A percentile compares a stretch with the other conserved stretches of the same genome.
phyloP scores from a whole-genome alignment of 2,888 invertebrate genomes.

The Phortica okadai region DNA sequence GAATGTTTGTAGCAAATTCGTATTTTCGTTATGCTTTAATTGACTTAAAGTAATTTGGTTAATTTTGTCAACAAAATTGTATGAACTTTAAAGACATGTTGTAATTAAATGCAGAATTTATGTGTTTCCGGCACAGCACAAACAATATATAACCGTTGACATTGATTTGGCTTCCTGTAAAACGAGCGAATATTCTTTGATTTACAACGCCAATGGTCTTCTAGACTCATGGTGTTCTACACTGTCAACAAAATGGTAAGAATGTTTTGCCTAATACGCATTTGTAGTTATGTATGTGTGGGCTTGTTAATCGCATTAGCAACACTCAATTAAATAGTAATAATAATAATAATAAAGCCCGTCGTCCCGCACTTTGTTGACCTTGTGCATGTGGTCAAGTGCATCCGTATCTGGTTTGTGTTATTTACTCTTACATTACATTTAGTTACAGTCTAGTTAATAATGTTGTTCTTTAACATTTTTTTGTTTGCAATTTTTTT shows the following conservation, averaged over 20 bases:
- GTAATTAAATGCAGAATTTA: neutral
- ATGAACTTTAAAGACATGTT: neutral
- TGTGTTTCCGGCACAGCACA: slow-evolving; percentile 45
- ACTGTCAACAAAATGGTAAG: no score
- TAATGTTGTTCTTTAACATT: neutral
- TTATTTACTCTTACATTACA: neutral
- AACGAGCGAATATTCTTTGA: slow-evolving; percentile 7
- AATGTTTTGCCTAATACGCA: no score
- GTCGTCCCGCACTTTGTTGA: neutral
- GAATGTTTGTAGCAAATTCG: neutral
- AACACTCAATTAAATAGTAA: neutral
- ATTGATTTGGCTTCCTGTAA: slow-evolving; percentile 52
- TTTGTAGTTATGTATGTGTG: neutral
- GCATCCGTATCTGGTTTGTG: slow-evolving; percentile 3
- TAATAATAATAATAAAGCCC: neutral
- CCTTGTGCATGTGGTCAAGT: slow-evolving; percentile 1
- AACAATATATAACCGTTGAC: neutral
- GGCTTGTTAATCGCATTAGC: neutral
- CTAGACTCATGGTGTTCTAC: no score
- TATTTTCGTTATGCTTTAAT: neutral
- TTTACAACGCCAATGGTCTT: neutral
- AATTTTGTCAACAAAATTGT: slow-evolving; percentile 12
- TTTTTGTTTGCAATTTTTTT: neutral
- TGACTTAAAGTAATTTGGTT: neutral
- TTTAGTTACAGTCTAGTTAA: neutral